These are phyloP conservation scores for Copsychus sechellarum DNA, from an alignment of 2,113 vertebrate genomes.

Conservation along the genomic window DNA sequence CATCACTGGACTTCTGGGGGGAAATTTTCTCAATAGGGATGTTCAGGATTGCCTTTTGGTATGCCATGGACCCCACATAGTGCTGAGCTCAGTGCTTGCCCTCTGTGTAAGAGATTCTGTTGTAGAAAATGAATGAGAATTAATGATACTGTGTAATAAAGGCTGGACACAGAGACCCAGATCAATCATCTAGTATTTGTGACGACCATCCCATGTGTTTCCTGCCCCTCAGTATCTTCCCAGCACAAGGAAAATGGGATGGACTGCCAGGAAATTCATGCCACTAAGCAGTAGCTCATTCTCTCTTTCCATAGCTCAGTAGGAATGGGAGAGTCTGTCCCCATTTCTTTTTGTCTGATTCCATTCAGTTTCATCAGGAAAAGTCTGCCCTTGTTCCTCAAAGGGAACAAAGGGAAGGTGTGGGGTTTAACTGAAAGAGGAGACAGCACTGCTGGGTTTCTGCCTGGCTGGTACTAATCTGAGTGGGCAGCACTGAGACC, in stretches of 20 bases:
- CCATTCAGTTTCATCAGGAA: neutral
- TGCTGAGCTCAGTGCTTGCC: neutral
- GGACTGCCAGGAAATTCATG: neutral
- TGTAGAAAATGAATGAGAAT: neutral
- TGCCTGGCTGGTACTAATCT: neutral
- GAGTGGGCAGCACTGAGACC: neutral
- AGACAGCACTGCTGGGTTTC: neutral
- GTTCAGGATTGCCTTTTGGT: neutral
- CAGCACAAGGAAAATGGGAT: neutral
- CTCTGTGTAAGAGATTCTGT: neutral
- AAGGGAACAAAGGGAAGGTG: neutral
- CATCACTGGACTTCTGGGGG: neutral
- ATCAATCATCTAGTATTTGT: neutral
- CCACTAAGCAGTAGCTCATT: neutral
- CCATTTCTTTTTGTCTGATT: neutral
- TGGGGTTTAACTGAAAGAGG: neutral
- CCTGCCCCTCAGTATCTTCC: neutral
- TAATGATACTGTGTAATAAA: neutral
- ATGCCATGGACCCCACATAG: neutral
- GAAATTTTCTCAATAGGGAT: neutral
- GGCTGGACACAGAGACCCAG: neutral
- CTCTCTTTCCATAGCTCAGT: neutral
- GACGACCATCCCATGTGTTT: neutral
- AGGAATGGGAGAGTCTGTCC: neutral
- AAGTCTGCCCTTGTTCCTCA: neutral